Percentiles rank a stretch among this genome's conserved stretches.
phyloP scores from a whole-genome alignment of 2,797 vertebrate species.

The Rhynchotus rufescens region DNA sequence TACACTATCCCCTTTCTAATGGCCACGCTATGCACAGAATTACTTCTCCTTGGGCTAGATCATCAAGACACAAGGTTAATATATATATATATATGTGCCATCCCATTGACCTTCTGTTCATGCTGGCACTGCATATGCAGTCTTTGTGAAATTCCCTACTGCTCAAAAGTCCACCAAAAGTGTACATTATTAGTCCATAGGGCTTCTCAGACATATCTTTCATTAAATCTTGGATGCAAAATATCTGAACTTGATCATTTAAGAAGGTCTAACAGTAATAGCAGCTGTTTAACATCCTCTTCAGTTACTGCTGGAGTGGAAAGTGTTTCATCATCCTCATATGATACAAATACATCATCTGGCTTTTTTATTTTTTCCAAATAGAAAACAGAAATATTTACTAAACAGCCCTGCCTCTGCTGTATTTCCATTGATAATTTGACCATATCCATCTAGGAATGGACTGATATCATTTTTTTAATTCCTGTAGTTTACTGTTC shows the following conservation, averaged over 20 bases:
- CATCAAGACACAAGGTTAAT: not conserved
- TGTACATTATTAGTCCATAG: not conserved
- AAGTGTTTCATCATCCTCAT: constrained; percentile 67
- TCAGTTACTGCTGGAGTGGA: constrained; percentile 58
- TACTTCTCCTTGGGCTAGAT: not conserved
- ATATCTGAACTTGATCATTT: constrained; percentile 44
- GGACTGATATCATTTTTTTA: not conserved
- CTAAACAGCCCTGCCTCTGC: not conserved
- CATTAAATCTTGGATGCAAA: constrained; percentile 52
- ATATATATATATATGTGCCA: not conserved
- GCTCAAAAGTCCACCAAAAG: not conserved
- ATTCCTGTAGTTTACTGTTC: not conserved
- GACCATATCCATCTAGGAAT: not conserved
- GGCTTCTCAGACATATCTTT: constrained; percentile 37
- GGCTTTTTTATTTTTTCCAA: constrained; percentile 5
- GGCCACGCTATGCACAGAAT: not conserved
- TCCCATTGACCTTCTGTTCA: not conserved
- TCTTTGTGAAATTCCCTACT: not conserved
- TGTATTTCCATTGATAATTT: constrained; percentile 40
- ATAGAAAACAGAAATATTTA: constrained; percentile 51
- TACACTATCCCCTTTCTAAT: not conserved
- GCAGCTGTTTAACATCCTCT: constrained; percentile 70
- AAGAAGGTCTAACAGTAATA: constrained; percentile 58
- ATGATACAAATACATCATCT: constrained; percentile 59
- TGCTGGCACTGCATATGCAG: not conserved